Conservation (phyloP, 2,113 vertebrate species). For the Tachuris rubrigastra region DNA sequence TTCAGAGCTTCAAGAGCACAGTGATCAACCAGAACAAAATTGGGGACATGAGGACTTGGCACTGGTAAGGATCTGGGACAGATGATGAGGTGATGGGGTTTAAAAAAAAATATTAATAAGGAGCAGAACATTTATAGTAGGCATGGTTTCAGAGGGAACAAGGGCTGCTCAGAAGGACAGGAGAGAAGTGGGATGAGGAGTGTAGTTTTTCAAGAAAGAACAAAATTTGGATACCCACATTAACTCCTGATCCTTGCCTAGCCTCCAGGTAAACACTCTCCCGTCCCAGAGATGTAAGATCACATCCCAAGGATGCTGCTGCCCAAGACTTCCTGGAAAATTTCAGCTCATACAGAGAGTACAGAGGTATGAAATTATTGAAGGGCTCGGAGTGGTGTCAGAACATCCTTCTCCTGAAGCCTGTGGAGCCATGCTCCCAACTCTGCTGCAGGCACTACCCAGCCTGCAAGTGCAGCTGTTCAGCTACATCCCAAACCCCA, state of each 20-base stretch:
- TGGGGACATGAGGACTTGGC: not conserved
- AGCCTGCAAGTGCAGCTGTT: not conserved
- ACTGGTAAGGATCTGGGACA: not conserved
- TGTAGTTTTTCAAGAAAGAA: not conserved
- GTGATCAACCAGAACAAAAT: not conserved
- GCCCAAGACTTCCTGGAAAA: not conserved
- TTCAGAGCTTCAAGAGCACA: not conserved
- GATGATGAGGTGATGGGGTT: not conserved
- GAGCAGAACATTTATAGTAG: not conserved
- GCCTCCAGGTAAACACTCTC: not conserved
- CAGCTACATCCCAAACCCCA: not conserved
- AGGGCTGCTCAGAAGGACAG: not conserved
- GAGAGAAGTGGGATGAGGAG: not conserved
- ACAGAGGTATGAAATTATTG: fast-evolving
- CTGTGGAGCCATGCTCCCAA: not conserved
- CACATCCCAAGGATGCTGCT: not conserved
- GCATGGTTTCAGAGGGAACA: not conserved
- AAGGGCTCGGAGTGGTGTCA: fast-evolving
- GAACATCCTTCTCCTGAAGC: not conserved
- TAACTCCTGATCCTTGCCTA: not conserved
- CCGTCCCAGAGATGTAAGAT: not conserved
- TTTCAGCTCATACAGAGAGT: not conserved
- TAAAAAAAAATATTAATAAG: fast-evolving
- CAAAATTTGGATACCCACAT: not conserved
- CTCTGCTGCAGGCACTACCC: not conserved